Percentiles rank a stretch among this genome's conserved stretches.
These are phyloP conservation scores for Parascotia fuliginaria DNA, from an alignment of 2,888 invertebrate genomes.

Conservation along the genomic window DNA sequence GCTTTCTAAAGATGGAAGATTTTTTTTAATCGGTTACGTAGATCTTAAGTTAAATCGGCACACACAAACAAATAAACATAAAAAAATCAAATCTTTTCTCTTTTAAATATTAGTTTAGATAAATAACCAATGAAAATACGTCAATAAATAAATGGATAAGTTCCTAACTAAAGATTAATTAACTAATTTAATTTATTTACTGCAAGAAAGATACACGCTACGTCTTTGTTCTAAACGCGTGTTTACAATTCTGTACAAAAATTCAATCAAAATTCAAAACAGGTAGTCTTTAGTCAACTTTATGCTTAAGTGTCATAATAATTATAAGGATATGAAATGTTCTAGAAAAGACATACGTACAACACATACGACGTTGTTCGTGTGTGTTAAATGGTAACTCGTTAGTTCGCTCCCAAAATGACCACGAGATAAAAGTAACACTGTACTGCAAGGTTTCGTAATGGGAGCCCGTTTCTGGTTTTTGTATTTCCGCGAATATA, in stretches of 20 bases:
- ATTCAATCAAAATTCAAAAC: constrained; percentile 18
- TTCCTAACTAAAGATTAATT: too few relatives aligned
- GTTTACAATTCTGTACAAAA: constrained; percentile 13
- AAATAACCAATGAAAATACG: too few relatives aligned
- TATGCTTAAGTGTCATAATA: constrained; percentile 33
- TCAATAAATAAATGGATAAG: too few relatives aligned
- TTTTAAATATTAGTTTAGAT: too few relatives aligned
- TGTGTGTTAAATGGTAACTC: constrained; percentile 36
- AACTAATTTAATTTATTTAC: too few relatives aligned
- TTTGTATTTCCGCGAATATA: constrained; percentile 10
- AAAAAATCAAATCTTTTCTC: too few relatives aligned
- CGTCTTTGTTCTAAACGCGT: constrained; percentile 19
- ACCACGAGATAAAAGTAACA: constrained; percentile 19
- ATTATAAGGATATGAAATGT: constrained; percentile 43
- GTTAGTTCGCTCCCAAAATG: constrained; percentile 41
- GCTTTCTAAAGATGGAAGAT: too few relatives aligned
- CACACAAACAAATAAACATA: too few relatives aligned
- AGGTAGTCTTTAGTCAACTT: constrained; percentile 17
- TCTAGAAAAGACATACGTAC: constrained; percentile 27
- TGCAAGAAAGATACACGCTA: too few relatives aligned
- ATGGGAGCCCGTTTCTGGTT: not conserved
- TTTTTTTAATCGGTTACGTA: too few relatives aligned
- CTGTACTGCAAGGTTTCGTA: constrained; percentile 22
- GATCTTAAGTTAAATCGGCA: too few relatives aligned
- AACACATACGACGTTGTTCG: not conserved